Base-by-base conservation (phyloP, 2,888 invertebrate genomes). In the Yponomeuta evonymella region DNA sequence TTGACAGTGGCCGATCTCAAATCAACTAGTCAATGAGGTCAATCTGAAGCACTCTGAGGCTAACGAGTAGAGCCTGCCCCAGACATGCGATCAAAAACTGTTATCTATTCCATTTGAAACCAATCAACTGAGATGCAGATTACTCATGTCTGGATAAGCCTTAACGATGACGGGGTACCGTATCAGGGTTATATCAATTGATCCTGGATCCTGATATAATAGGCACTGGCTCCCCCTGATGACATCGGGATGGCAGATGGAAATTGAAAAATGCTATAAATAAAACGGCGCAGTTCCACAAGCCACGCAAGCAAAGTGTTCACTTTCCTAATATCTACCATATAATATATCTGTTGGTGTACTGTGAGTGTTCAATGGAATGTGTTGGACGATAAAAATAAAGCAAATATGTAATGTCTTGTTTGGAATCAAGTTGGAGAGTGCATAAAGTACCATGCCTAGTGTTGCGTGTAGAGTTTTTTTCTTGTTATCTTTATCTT, bases 141-240 rank as follows among this genome's bases (percentile, higher is more conserved):
- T 58, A 58, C 15, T 58, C 51, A 15, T 58, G 51, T 58, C 15
- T 58, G 51, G 4, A 58, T 12, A 15, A 51, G 51, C 15, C 51
- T 58, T 58, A 12, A 58, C 15, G 12, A 85, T 82, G 83, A 78
- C 81, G 75, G 82, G 85, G 81, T 80, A 83, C 79, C 73, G 76
- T 79, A 79, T 23, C 88, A 87, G 79, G 91, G 92, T 81, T 90
- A 83, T 86, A 87, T 89, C 89, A 90, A 90, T 91, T 88, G 81
- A 78, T 72, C 71, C 72, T 29, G n/a, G 51, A 23, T 23, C 23
- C 12, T 12, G 12, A 58, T 58, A 58, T 43, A 43, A 43, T 43
- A 43, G 43, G 43, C 5, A 3, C 51, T 15, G 71, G 78, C 76
- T 75, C 76, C 75, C 74, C 73, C 73, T 62, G 15, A n/a, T 68